Evolutionary conservation across 2,888 invertebrate species (phyloP), one percentile per base, ranked within the genome.

Genomic region (Iselma pallidipennis): DNA sequence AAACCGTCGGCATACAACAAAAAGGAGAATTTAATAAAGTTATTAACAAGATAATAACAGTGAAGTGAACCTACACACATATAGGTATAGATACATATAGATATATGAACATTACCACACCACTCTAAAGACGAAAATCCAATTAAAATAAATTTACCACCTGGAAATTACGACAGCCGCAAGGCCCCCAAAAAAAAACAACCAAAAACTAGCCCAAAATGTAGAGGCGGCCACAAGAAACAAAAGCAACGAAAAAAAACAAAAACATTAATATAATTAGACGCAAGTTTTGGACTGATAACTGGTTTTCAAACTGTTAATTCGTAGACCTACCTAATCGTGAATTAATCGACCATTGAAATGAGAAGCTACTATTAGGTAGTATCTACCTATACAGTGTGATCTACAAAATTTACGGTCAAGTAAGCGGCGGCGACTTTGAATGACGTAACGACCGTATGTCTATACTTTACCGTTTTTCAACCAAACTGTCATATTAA

Each of bases 81-180:
- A 31, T 14, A n/a, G n/a, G n/a, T n/a, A n/a, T n/a, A n/a, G n/a
- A 14, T 4, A n/a, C 2, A 68, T 64, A 66, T 63, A 63, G 68
- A 65, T 65, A 68, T 59, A 66, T 73, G n/a, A n/a, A n/a, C 71
- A 71, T 49, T 49, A 33, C 69, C 73, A n/a, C 71, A 69, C 65
- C 69, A 45, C 37, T 33, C 16, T 19, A 19, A 21, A 19, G 21
- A 45, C 45, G 67, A 66, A 73, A 75, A 73, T 68, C 74, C 73
- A 74, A 75, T 74, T 75, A 71, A 73, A 72, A 73, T 72, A 71
- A 72, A 71, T 70, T 71, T 74, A 74, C 73, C 73, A 72, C 73
- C 73, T 70, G 61, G 67, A 71, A 71, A 72, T 71, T 69, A 70
- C 64, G 63, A 66, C 60, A 59, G 63, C 61, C 61, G 56, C 14